Evolutionary conservation across 2,797 vertebrate species (phyloP), one percentile per base, ranked within the genome.

Genomic region (Cossypha niveicapilla): DNA sequence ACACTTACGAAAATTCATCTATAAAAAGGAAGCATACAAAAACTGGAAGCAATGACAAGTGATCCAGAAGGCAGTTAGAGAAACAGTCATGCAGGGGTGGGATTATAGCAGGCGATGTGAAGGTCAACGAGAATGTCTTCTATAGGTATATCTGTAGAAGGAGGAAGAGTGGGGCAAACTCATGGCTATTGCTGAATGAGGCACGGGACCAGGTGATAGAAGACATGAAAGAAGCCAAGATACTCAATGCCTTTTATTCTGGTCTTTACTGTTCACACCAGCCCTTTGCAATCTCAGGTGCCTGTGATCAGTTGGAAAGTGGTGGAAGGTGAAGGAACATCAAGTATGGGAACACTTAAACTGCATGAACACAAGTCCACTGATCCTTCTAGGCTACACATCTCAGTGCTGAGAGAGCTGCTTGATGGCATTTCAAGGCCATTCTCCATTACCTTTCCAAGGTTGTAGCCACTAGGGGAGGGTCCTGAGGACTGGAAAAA

Each of bases 381-480:
- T 51, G 41, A 4, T 60, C 32, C 16, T 56, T 35, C 24, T 70
- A 65, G 32, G 11, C 42, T 50, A 10, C 10, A 7, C 18, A 16
- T 23, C 18, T 32, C 25, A 32, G 28, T 73, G 25, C 35, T 63
- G 39, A 76, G 37, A 11, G 25, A 72, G 11, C 34, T 39, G 28
- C 30, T 47, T 47, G 34, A 41, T n/a, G n/a, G 12, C 34, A 15
- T 12, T 47, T 13, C 41, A 61, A 15, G 21, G 11, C 9, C 13
- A 18, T 47, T 76, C 34, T 61, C 24, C 9, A 10, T 30, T 68
- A 18, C 22, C 14, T 70, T 70, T 41, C 30, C 25, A 35, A 42
- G 35, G 10, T 12, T 0, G 0, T 18, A 62, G 57, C 14, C 18
- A 18, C 18, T 30, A 27, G 7, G 3, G 4, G 27, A 37, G 18